A percentile compares a stretch with the other conserved stretches of the same genome.
These are phyloP conservation scores for Teleiodes luculella DNA, from an alignment of 2,888 invertebrate species.

Conservation along the genomic window DNA sequence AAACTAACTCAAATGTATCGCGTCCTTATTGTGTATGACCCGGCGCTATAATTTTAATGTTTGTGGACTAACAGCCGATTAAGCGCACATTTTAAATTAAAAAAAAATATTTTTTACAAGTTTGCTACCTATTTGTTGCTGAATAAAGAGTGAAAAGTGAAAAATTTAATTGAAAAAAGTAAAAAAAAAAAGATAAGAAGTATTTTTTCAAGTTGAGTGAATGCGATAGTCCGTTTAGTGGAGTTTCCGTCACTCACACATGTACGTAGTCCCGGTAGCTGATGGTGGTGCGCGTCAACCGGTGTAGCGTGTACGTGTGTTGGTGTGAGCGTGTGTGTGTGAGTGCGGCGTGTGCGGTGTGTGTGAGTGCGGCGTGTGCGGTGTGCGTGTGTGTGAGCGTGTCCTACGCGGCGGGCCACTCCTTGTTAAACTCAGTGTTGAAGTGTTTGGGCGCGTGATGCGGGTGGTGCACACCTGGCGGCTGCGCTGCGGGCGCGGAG, in stretches of 20 bases:
- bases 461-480: slow-evolving; percentile 75
- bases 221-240: background rate
- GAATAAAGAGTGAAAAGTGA: background rate
- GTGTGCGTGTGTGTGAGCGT: slow-evolving; percentile 15
- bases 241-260: background rate
- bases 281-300: slow-evolving; percentile 4
- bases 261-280: background rate
- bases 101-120: too few relatives aligned
- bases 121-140: too few relatives aligned
- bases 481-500: slow-evolving; percentile 60
- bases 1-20: slow-evolving; percentile 5
- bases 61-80: slow-evolving; percentile 14
- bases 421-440: slow-evolving; percentile 77
- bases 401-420: slow-evolving; percentile 74
- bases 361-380: slow-evolving; percentile 11
- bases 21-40: slow-evolving; percentile 7
- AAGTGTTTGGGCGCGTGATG: slow-evolving; percentile 79
- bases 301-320: background rate
- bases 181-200: background rate
- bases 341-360: slow-evolving; percentile 16
- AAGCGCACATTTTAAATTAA: slow-evolving; percentile 10
- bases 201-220: background rate
- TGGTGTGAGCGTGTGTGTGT: background rate
- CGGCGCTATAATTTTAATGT: slow-evolving; percentile 9
- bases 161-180: background rate